Conservation (phyloP, 2,797 vertebrate species). For the Gallirallus australis region DNA sequence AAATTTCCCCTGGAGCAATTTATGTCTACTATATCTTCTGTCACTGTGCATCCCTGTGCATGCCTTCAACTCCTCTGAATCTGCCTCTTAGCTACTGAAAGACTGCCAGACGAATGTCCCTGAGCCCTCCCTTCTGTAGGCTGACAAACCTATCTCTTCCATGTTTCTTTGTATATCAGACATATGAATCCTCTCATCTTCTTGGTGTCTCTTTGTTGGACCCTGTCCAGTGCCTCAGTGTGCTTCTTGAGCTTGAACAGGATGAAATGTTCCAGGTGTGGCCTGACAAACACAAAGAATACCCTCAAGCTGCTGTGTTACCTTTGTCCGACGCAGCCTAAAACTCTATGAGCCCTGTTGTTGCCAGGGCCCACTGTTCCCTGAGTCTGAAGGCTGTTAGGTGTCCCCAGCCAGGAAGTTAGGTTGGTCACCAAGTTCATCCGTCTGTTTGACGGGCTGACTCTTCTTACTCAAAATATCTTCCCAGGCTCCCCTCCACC, state of each 20-base stretch:
- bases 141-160: neutral
- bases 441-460: neutral
- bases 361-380: neutral
- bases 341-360: accelerated
- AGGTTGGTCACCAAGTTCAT: neutral
- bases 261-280: neutral
- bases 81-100: neutral
- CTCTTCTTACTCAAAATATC: neutral
- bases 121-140: neutral
- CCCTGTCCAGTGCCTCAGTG: neutral
- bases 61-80: neutral
- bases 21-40: neutral
- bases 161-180: neutral
- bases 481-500: neutral
- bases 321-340: neutral
- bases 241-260: neutral
- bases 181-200: neutral
- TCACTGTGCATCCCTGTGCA: neutral
- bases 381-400: neutral
- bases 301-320: neutral
- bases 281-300: neutral
- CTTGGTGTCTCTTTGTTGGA: neutral
- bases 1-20: neutral
- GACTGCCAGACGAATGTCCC: neutral
- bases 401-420: neutral